Conservation (phyloP, 2,888 invertebrate species). For the Cremastobaeus sp. region DNA sequence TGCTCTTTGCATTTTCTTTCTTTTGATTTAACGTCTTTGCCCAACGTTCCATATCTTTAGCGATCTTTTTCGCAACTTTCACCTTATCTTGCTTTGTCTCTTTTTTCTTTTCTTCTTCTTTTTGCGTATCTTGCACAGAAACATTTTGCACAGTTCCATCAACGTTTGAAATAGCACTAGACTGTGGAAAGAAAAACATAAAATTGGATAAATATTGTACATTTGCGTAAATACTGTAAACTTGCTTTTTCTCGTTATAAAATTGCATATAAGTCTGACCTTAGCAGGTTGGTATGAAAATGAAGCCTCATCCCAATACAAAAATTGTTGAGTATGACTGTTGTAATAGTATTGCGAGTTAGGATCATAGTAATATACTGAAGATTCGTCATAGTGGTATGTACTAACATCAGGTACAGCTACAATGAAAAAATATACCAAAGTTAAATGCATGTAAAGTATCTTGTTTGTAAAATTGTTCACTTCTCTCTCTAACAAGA, state of each 20-base stretch:
- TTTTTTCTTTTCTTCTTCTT: slow-evolving; percentile 83
- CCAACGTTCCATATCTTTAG: slow-evolving; percentile 97
- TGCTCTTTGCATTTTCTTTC: slow-evolving; percentile 84
- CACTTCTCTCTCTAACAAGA: no score
- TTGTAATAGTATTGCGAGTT: slow-evolving; percentile 98
- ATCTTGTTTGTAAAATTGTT: background rate
- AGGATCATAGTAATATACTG: slow-evolving; percentile 98
- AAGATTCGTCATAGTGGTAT: slow-evolving; percentile 95
- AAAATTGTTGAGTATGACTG: slow-evolving; percentile 91
- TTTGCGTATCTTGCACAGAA: slow-evolving; percentile 74
- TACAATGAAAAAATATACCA: slow-evolving; percentile 71
- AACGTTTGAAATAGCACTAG: slow-evolving; percentile 63
- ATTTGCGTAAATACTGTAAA: no score
- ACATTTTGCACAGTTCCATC: slow-evolving; percentile 44
- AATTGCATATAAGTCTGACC: slow-evolving; percentile 39
- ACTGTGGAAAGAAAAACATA: slow-evolving; percentile 24
- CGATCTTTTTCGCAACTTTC: slow-evolving; percentile 98
- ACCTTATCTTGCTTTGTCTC: slow-evolving; percentile 94
- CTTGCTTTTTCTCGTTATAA: background rate
- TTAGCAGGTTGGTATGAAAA: slow-evolving; percentile 75
- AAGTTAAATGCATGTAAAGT: background rate
- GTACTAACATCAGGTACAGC: slow-evolving; percentile 92
- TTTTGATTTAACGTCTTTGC: slow-evolving; percentile 98
- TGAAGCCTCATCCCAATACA: slow-evolving; percentile 93
- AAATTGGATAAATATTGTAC: background rate